Percentiles rank a stretch among this genome's conserved stretches.
Evolutionary conservation across 1,140 invertebrate genomes (phyloP).

Genomic region (Hesperophylax magnus): DNA sequence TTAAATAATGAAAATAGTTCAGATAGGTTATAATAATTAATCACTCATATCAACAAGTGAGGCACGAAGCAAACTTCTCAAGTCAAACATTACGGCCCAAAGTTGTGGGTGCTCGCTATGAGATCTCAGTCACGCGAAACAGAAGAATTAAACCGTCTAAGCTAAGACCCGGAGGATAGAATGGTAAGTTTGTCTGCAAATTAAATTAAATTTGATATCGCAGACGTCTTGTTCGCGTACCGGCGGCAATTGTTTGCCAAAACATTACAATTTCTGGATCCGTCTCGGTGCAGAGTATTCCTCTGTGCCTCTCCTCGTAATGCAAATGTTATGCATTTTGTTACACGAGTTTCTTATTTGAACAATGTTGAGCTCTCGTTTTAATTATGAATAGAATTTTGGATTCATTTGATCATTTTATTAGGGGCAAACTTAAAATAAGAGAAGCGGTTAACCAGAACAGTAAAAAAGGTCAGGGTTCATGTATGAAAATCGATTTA

Average conservation of each 20-base stretch:
- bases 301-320: background rate
- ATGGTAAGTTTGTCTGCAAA: constrained; percentile 45
- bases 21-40: too few species aligned
- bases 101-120: too few species aligned
- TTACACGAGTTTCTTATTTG: constrained; percentile 16
- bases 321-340: constrained; percentile 30
- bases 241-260: constrained; percentile 43
- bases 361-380: background rate
- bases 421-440: too few species aligned
- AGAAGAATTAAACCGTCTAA: constrained; percentile 36
- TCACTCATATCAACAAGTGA: too few species aligned
- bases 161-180: background rate
- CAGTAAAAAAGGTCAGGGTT: too few species aligned
- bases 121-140: background rate
- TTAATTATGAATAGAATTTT: background rate
- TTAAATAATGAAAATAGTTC: too few species aligned
- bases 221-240: constrained; percentile 33
- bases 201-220: constrained; percentile 51
- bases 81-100: too few species aligned
- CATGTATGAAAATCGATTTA: too few species aligned
- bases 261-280: constrained; percentile 43
- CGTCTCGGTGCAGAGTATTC: constrained; percentile 2
- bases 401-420: too few species aligned
- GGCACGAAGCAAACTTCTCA: too few species aligned
- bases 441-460: too few species aligned